Conservation (phyloP, 2,113 vertebrate genomes). For the Cathartes aura region DNA sequence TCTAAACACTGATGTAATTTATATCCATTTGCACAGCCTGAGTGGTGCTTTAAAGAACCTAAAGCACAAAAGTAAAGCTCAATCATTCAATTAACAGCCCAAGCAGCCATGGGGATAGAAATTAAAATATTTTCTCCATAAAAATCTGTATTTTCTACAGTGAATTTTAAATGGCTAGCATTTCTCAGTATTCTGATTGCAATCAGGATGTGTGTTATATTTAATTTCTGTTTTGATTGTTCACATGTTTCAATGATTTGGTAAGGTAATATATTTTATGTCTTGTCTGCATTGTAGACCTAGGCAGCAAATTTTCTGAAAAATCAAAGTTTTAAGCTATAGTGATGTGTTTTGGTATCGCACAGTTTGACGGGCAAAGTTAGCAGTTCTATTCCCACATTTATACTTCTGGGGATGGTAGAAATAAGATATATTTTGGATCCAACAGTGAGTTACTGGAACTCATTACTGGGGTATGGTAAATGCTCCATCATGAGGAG, state of each 20-base stretch:
- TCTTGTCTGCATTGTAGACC: background rate
- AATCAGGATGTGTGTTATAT: background rate
- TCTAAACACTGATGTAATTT: background rate
- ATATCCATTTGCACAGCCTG: background rate
- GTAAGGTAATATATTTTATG: background rate
- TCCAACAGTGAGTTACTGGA: background rate
- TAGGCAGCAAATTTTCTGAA: background rate
- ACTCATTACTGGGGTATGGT: background rate
- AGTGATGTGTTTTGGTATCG: background rate
- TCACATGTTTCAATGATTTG: background rate
- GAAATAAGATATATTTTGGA: background rate
- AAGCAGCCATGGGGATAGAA: background rate
- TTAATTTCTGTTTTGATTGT: background rate
- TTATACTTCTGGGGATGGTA: background rate
- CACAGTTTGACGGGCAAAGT: background rate
- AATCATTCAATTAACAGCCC: background rate
- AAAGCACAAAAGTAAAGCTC: background rate
- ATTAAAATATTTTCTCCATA: background rate
- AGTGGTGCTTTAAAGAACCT: background rate
- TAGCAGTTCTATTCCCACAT: background rate
- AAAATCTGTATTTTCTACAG: background rate
- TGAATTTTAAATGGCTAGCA: background rate
- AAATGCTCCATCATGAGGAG: background rate
- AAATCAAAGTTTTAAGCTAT: background rate
- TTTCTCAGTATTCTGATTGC: background rate